Evolutionary conservation across 2,113 vertebrate genomes (phyloP), one percentile per base, ranked within the genome.

Genomic region (Grus americana): DNA sequence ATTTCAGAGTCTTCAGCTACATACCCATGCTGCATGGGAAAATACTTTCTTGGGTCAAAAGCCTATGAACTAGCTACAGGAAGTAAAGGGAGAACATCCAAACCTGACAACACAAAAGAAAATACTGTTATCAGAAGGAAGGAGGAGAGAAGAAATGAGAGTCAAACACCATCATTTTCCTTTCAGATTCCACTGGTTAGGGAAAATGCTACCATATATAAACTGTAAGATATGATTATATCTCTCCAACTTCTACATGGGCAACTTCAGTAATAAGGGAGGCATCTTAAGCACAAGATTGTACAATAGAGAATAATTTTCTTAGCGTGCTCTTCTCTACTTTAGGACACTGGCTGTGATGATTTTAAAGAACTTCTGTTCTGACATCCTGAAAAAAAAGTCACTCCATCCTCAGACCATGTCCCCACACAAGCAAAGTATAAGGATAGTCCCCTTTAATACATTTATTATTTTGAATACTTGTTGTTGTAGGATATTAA

Each of bases 1-100:
- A 20, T 52, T 65, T 81, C 70, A 54, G 15, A 71, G 65, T 7
- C 42, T 59, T 67, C 83, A 79, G 79, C 81, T 49, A 29, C 29
- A 26, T 0, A 36, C 32, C 17, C 0, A 0, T 11, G 23, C 55
- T 36, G 30, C 54, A 67, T 2, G 9, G 40, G 61, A 87, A 91
- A 91, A 68, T 11, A 42, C 8, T n/a, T 90, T 30, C 32, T 47
- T 24, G 49, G 57, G 80, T 91, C 79, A 87, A 59, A 83, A 91
- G 38, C 40, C 76, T 47, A 38, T 7, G 44, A 92, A 49, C 2
- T 11, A 74, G 29, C 42, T 74, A 21, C n/a, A 75, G 61, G 30
- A 74, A 71, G n/a, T 22, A 47, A 71, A 81, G 36, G 30, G 90
- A 70, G n/a, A 91, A 59, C 42, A 92, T 42, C 52, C 44, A 85